Conservation (phyloP, 2,797 vertebrate species). For the Sebastes miniatus region DNA sequence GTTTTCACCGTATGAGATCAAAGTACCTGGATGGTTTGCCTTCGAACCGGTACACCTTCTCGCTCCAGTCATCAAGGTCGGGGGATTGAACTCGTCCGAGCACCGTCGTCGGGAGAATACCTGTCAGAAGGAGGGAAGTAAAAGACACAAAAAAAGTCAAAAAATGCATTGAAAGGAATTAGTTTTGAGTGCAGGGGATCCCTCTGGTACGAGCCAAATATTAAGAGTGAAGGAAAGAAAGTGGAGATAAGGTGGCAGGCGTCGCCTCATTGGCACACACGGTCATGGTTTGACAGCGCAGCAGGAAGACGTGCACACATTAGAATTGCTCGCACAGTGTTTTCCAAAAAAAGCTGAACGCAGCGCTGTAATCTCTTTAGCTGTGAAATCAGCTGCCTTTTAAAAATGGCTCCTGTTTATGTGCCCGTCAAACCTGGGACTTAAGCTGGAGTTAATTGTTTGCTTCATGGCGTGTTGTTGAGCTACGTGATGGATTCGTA, state of each 20-base stretch:
- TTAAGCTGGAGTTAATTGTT: constrained; percentile 73
- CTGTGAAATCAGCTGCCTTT: constrained; percentile 75
- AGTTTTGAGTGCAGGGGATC: constrained; percentile 17
- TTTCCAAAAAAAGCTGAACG: constrained; percentile 59
- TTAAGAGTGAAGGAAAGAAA: constrained; percentile 33
- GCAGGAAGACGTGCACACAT: constrained; percentile 55
- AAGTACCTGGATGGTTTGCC: constrained; percentile 87
- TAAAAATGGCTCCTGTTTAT: constrained; percentile 73
- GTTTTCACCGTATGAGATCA: constrained; percentile 48
- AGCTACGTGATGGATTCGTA: constrained; percentile 66
- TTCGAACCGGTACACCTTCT: constrained; percentile 88
- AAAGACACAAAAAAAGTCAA: constrained; percentile 47
- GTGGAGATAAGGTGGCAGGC: constrained; percentile 52
- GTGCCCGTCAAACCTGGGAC: constrained; percentile 71
- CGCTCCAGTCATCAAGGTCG: constrained; percentile 91
- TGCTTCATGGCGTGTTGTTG: constrained; percentile 68
- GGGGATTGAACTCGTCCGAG: constrained; percentile 88
- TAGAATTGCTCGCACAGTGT: constrained; percentile 44
- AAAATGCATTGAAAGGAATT: constrained; percentile 48
- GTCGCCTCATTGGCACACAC: constrained; percentile 53
- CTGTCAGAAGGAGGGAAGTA: constrained; percentile 70
- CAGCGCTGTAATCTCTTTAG: constrained; percentile 77
- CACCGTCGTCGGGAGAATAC: constrained; percentile 80
- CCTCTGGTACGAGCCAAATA: constrained; percentile 35
- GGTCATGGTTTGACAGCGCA: constrained; percentile 65